Evolutionary conservation across 2,113 vertebrate genomes (phyloP).

Genomic region (Malurus elegans): DNA sequence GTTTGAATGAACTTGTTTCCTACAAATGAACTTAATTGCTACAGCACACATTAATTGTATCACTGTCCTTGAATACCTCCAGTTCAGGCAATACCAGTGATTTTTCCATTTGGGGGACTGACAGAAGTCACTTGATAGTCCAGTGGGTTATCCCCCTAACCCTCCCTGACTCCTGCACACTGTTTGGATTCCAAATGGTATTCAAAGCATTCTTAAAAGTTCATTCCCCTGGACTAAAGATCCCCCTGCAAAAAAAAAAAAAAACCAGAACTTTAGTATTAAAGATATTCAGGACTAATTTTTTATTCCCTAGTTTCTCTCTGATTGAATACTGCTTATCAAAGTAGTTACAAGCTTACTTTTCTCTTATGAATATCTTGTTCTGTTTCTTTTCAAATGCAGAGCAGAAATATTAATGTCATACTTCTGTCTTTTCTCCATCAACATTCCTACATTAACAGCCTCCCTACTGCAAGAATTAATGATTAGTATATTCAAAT

Average conservation of each 20-base stretch:
- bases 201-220: not conserved
- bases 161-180: not conserved
- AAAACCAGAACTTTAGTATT: not conserved
- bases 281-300: not conserved
- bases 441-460: not conserved
- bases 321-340: not conserved
- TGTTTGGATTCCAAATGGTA: not conserved
- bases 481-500: not conserved
- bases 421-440: not conserved
- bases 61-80: not conserved
- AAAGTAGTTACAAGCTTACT: not conserved
- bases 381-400: not conserved
- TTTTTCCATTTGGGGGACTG: not conserved
- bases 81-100: not conserved
- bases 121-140: not conserved
- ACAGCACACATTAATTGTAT: not conserved
- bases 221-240: not conserved
- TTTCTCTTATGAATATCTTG: accelerated
- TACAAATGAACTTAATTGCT: not conserved
- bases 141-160: not conserved
- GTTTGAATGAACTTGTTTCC: not conserved
- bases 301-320: not conserved
- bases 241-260: not conserved
- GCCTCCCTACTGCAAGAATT: not conserved
- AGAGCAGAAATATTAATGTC: not conserved